These are phyloP conservation scores for Chelonus formosanus DNA, from an alignment of 2,888 invertebrate genomes.

Conservation along the genomic window DNA sequence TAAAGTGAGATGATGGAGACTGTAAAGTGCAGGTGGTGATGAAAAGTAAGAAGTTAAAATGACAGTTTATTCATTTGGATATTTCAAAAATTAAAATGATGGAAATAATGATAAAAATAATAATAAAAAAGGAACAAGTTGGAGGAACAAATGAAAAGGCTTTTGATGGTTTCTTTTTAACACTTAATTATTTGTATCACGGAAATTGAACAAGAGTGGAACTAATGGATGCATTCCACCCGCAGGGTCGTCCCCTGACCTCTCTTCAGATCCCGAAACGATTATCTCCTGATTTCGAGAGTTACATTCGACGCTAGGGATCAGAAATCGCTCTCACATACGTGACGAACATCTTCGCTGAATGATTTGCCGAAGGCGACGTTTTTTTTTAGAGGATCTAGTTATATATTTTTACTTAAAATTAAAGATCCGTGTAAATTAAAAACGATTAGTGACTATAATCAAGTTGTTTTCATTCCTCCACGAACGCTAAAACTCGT, in stretches of 20 bases:
- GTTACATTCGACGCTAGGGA: constrained; percentile 8
- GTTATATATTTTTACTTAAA: constrained; percentile 5
- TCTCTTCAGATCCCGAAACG: constrained; percentile 22
- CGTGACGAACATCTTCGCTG: constrained; percentile 28
- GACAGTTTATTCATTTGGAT: not conserved
- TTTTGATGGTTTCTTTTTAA: constrained; percentile 23
- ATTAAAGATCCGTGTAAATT: not conserved
- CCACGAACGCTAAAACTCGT: not conserved
- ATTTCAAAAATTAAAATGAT: too few relatives aligned
- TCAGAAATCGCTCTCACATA: constrained; percentile 24
- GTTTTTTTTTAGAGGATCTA: constrained; percentile 32
- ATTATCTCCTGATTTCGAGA: constrained; percentile 25
- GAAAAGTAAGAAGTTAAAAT: constrained; percentile 1
- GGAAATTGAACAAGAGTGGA: constrained; percentile 29
- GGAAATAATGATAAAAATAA: not conserved
- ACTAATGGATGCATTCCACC: constrained; percentile 27
- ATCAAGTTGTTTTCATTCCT: too few relatives aligned
- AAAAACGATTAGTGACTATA: constrained; percentile 12
- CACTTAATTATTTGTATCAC: constrained; percentile 28
- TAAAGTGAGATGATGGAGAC: not conserved
- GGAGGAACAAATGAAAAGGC: not conserved
- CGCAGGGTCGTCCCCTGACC: constrained; percentile 16
- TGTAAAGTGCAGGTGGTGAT: constrained; percentile 1
- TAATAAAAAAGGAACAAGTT: not conserved
- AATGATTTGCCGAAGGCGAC: constrained; percentile 23